phyloP scores from a whole-genome alignment of 2,113 vertebrate species.

The Archocentrus centrarchus region DNA sequence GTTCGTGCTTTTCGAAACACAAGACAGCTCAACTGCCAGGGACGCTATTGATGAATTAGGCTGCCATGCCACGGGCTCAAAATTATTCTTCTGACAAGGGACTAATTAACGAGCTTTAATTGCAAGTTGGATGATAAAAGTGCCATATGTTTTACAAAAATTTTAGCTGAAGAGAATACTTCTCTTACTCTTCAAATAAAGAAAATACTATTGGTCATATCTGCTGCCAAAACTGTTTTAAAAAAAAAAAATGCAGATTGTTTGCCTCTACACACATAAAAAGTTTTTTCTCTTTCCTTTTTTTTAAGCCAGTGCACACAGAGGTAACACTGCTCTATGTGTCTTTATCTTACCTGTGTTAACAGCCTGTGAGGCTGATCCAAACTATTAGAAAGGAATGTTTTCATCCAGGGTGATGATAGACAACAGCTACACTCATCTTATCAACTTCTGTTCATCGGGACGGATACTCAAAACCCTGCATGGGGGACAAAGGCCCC shows the following conservation, averaged over 20 bases:
- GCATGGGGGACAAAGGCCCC: conserved; percentile 48
- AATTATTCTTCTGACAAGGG: not conserved
- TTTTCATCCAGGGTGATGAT: conserved; percentile 89
- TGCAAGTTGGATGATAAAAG: not conserved
- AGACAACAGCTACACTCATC: conserved; percentile 84
- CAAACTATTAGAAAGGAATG: conserved; percentile 88
- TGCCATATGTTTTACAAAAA: not conserved
- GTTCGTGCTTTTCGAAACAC: conserved; percentile 19
- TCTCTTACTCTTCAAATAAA: not conserved
- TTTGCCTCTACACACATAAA: not conserved
- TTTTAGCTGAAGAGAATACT: not conserved
- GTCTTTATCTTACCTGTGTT: conserved; percentile 40
- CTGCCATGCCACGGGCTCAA: not conserved
- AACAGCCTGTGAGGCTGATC: conserved; percentile 60
- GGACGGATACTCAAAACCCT: conserved; percentile 77
- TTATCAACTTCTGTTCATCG: conserved; percentile 86
- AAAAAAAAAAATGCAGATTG: not conserved
- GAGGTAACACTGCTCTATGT: conserved; percentile 1
- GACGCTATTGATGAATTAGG: conserved; percentile 33
- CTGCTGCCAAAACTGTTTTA: not conserved
- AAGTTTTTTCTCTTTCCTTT: not conserved
- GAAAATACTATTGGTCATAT: not conserved
- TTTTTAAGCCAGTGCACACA: not conserved
- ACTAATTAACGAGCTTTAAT: not conserved
- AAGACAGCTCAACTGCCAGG: conserved; percentile 16